These are phyloP conservation scores for Tragulus kanchil DNA, from an alignment of 2,113 vertebrate genomes.

Conservation along the genomic window DNA sequence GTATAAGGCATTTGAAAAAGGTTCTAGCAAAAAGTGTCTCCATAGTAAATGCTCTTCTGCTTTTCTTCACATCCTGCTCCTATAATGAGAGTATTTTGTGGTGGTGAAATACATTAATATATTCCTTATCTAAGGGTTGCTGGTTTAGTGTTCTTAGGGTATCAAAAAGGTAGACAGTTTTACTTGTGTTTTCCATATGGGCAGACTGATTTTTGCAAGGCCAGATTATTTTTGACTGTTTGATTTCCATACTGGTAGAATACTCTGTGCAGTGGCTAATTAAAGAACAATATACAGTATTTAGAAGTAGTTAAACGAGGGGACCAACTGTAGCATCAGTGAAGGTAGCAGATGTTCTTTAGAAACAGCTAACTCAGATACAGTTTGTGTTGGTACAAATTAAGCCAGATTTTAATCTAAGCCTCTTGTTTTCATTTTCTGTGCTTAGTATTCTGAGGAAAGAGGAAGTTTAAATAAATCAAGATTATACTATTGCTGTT, in stretches of 20 bases:
- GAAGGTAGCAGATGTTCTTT: background rate
- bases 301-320: conserved; percentile 32
- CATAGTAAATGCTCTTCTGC: background rate
- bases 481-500: background rate
- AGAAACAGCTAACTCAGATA: background rate
- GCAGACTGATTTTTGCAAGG: background rate
- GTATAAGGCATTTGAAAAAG: conserved; percentile 13
- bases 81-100: background rate
- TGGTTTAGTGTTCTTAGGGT: conserved; percentile 14
- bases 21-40: background rate
- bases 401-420: conserved; percentile 28
- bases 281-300: background rate
- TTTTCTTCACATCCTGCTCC: background rate
- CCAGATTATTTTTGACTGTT: conserved; percentile 37
- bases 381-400: conserved; percentile 5
- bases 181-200: background rate
- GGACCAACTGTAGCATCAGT: background rate
- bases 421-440: conserved; percentile 7
- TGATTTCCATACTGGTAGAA: background rate
- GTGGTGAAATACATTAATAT: background rate
- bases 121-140: background rate
- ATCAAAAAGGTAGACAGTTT: background rate
- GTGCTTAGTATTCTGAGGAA: conserved; percentile 1
- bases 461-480: background rate
- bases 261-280: background rate